Percentiles rank a stretch among this genome's conserved stretches.
Conservation (phyloP, 2,888 invertebrate genomes). For the Philonicus albiceps region DNA sequence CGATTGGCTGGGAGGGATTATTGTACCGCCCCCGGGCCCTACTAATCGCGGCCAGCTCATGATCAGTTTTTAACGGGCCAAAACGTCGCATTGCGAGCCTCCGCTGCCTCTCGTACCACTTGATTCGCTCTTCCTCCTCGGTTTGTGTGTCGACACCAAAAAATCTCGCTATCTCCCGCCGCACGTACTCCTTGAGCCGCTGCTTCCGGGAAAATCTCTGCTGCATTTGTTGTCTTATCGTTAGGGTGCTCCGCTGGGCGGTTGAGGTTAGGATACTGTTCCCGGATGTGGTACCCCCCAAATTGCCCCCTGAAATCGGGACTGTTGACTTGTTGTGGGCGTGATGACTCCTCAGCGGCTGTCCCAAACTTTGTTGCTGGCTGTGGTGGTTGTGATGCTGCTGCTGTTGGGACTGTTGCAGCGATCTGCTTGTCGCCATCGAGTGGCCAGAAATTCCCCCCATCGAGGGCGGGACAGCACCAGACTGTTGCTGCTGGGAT, state of each 20-base stretch:
- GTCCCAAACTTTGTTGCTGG: not conserved
- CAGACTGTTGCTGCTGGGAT: constrained; percentile 50
- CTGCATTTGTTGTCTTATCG: constrained; percentile 51
- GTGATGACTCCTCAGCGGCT: not conserved
- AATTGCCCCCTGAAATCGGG: not conserved
- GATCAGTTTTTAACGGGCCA: constrained; percentile 52
- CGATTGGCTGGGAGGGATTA: not conserved
- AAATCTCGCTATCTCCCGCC: constrained; percentile 59
- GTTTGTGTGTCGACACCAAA: constrained; percentile 60
- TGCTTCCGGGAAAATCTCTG: constrained; percentile 57
- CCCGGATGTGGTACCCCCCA: not conserved
- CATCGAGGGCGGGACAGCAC: constrained; percentile 47
- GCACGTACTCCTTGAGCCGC: constrained; percentile 59
- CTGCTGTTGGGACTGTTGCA: constrained; percentile 50
- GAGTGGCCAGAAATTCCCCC: constrained; percentile 22
- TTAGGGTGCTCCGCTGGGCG: constrained; percentile 51
- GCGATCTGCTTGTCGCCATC: constrained; percentile 3
- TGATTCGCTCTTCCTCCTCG: constrained; percentile 57
- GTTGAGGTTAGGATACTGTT: constrained; percentile 34
- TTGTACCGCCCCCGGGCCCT: not conserved
- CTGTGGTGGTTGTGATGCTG: constrained; percentile 32
- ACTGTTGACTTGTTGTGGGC: not conserved
- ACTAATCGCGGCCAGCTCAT: constrained; percentile 46
- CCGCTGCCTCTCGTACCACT: constrained; percentile 61
- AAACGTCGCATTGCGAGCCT: constrained; percentile 61